These are phyloP conservation scores for Struthidea cinerea DNA, from an alignment of 2,113 vertebrate species.

Conservation along the genomic window DNA sequence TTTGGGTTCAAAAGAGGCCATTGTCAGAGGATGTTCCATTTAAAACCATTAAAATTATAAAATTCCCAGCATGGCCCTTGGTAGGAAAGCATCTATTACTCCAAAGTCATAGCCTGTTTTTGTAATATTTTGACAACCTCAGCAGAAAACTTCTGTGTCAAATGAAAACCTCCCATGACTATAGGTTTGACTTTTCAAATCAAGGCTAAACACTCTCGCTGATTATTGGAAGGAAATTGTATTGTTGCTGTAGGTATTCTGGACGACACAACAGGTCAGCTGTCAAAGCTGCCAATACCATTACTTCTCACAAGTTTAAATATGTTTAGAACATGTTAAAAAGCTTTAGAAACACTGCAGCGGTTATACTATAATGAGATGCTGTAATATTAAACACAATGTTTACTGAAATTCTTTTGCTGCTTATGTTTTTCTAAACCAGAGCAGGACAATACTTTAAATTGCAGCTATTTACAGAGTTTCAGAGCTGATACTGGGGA, in stretches of 20 bases:
- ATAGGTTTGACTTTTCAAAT: neutral
- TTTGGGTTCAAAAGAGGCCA: neutral
- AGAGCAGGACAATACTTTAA: neutral
- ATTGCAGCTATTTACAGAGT: neutral
- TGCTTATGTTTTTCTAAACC: neutral
- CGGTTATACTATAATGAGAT: neutral
- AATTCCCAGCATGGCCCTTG: neutral
- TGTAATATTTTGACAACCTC: neutral
- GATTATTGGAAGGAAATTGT: neutral
- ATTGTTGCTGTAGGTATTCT: neutral
- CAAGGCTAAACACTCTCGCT: neutral
- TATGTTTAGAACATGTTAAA: neutral
- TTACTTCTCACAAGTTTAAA: neutral
- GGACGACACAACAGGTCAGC: neutral
- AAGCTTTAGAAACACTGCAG: neutral
- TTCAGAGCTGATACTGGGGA: neutral
- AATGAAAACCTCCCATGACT: neutral
- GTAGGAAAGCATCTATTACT: neutral
- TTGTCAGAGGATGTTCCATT: neutral
- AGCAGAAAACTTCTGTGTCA: neutral
- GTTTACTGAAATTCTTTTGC: neutral
- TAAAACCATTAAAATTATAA: neutral
- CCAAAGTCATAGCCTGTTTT: neutral
- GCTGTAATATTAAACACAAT: neutral
- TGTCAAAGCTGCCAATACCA: neutral